Conservation (phyloP, 2,797 vertebrate species). For the Mustela erminea region DNA sequence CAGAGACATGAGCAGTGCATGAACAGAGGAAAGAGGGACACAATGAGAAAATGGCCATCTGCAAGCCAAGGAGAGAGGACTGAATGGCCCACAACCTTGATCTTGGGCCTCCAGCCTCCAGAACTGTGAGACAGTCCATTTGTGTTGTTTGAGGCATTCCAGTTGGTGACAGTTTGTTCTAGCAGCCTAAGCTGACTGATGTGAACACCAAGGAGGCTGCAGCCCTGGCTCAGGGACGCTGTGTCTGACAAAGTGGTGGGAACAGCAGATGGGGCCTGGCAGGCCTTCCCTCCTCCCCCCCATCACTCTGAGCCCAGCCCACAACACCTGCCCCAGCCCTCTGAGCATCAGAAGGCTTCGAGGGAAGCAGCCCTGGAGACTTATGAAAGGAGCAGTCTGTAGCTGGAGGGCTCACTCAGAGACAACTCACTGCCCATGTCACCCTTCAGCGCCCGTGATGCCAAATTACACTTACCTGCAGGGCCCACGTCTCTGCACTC, state of each 20-base stretch:
- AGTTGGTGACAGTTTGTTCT: background rate
- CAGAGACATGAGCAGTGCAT: fast-evolving
- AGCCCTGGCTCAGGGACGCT: background rate
- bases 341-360: background rate
- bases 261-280: background rate
- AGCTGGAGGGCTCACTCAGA: slow-evolving; percentile 77
- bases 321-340: background rate
- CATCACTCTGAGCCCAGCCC: background rate
- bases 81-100: background rate
- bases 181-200: fast-evolving
- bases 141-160: background rate
- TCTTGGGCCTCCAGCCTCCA: background rate
- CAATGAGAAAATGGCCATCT: fast-evolving
- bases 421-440: slow-evolving; percentile 74
- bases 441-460: slow-evolving; percentile 75
- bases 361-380: slow-evolving; percentile 36
- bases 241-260: fast-evolving
- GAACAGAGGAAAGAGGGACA: background rate
- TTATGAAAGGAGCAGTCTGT: slow-evolving; percentile 66
- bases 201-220: background rate
- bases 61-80: background rate
- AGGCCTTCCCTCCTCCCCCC: fast-evolving
- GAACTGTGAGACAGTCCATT: background rate
- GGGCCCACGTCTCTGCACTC: slow-evolving; percentile 81
- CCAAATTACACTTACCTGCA: slow-evolving; percentile 83